Conservation (phyloP, 2,888 invertebrate genomes). For the Noctua pronuba region DNA sequence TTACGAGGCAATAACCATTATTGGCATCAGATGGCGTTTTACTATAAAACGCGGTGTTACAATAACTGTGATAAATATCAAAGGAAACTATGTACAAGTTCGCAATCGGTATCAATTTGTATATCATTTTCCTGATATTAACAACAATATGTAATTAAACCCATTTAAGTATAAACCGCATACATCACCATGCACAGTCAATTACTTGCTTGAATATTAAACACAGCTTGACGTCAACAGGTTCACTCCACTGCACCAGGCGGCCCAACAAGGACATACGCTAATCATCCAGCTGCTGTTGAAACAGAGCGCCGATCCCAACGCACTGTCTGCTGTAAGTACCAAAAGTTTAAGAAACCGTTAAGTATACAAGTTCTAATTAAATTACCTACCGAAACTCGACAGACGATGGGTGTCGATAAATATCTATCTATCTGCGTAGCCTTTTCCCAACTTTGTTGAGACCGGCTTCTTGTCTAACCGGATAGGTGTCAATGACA, state of each 20-base stretch:
- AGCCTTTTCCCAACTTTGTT: background rate
- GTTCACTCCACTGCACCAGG: constrained; percentile 99
- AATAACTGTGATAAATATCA: background rate
- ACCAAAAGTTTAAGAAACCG: background rate
- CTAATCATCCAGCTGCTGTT: constrained; percentile 97
- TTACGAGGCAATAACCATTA: background rate
- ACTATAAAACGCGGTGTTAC: too few relatives aligned
- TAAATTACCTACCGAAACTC: background rate
- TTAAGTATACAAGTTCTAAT: background rate
- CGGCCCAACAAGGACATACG: constrained; percentile 99
- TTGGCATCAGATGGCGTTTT: background rate
- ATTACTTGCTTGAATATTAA: background rate
- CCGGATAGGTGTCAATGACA: background rate
- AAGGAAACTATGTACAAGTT: background rate
- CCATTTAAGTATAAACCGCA: background rate
- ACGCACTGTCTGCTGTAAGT: constrained; percentile 97
- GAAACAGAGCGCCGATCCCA: constrained; percentile 98
- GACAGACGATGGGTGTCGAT: background rate
- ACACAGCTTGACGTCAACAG: constrained; percentile 67
- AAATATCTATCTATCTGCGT: background rate
- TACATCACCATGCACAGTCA: background rate
- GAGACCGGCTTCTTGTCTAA: background rate
- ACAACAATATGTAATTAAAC: background rate
- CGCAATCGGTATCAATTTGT: background rate
- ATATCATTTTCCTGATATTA: background rate